Evolutionary conservation across 2,797 vertebrate genomes (phyloP), one percentile per base, ranked within the genome.

Genomic region (Ptychobarbus kaznakovi): DNA sequence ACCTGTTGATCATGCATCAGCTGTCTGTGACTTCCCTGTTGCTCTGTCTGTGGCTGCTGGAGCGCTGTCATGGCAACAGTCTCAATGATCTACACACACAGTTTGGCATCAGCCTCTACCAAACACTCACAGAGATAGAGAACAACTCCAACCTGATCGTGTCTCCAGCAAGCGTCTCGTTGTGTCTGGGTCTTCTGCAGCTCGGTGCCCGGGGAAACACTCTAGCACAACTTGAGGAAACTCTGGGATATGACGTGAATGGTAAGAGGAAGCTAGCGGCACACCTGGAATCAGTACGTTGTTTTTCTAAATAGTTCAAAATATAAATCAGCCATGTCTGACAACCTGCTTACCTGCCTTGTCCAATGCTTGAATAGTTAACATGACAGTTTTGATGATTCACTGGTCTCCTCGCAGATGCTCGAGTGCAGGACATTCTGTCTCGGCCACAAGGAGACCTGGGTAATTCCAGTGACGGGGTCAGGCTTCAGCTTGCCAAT

Each of bases 181-280:
- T 94, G 84, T 94, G 97, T 49, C 92, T 98, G 91, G 96, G 96
- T 65, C 92, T 98, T 88, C 92, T 98, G 91, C 97, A 97, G 91
- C 93, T 97, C 0, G 97, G 97, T 20, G 96, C 97, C 83, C 89
- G 92, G 75, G 97, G 96, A 83, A 95, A 95, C 88, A 98, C 97
- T 0, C 91, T 95, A 72, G 88, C 1, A 0, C 96, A 98, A 90
- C 94, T 98, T 90, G 94, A 95, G 83, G 92, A 89, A 15, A 92
- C 92, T 2, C 92, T 98, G 76, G 96, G 97, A 56, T 98, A 97
- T 92, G 95, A 92, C 0, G 86, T 95, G 81, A 95, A 94, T 0
- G 96, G 97, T 97, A 94, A 92, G 93, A 51, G 28, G 8, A 68
- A 28, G 40, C 12, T 42, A 25, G 9, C 8, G 25, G 15, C 53